Conservation (phyloP, 2,888 invertebrate species). For the Lycophotia porphyrea region DNA sequence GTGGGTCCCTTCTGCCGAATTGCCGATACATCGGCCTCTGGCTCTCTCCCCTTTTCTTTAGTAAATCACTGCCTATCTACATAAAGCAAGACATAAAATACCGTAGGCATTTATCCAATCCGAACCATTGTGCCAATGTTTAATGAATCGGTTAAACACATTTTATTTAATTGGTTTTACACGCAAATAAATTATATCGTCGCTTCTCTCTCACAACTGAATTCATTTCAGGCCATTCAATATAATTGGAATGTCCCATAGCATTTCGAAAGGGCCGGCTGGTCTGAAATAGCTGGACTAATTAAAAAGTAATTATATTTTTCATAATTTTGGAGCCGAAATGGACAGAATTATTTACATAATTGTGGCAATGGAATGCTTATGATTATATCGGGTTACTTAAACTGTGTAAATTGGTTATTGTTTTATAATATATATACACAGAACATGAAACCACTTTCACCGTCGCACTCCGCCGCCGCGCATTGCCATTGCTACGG, state of each 20-base stretch:
- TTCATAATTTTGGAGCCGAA: slow-evolving; percentile 24
- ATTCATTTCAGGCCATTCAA: slow-evolving; percentile 46
- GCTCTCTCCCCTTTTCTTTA: slow-evolving; percentile 57
- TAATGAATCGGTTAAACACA: slow-evolving; percentile 59
- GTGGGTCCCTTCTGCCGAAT: slow-evolving; percentile 50
- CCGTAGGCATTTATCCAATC: slow-evolving; percentile 44
- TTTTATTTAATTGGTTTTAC: slow-evolving; percentile 59
- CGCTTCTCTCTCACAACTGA: slow-evolving; percentile 25
- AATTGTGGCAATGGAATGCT: slow-evolving; percentile 19
- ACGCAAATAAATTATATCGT: slow-evolving; percentile 42
- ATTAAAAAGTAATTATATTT: slow-evolving; percentile 51
- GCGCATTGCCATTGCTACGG: slow-evolving; percentile 9
- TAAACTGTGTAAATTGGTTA: not conserved
- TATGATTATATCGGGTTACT: not conserved
- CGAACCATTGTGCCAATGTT: slow-evolving; percentile 52
- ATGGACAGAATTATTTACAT: slow-evolving; percentile 32
- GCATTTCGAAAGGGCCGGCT: slow-evolving; percentile 18
- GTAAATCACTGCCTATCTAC: slow-evolving; percentile 62
- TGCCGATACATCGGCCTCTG: slow-evolving; percentile 59
- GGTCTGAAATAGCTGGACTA: slow-evolving; percentile 23
- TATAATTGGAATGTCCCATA: slow-evolving; percentile 43
- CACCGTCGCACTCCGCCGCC: not conserved
- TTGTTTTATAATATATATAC: not conserved
- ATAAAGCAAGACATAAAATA: slow-evolving; percentile 54
- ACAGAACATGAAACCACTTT: not conserved